Evolutionary conservation across 2,888 invertebrate species (phyloP).

Genomic region (Carabus problematicus): DNA sequence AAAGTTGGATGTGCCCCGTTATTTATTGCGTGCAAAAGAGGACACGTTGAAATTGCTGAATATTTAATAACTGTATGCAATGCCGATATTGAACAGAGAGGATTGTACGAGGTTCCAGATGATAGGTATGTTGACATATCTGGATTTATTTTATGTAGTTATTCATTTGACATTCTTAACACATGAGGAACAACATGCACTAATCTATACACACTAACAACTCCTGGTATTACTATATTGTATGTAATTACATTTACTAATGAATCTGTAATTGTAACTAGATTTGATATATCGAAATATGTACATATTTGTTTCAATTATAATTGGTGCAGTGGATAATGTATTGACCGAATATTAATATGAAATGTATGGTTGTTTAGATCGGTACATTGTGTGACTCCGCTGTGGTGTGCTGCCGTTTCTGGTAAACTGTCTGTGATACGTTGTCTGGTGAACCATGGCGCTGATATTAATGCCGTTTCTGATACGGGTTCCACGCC

Average conservation of each 20-base stretch:
- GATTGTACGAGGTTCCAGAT: constrained; percentile 83
- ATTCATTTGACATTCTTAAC: neutral
- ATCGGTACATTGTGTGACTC: constrained; percentile 82
- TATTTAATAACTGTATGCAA: constrained; percentile 83
- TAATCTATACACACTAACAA: neutral
- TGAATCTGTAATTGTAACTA: neutral
- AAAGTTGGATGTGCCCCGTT: constrained; percentile 83
- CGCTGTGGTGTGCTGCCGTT: constrained; percentile 92
- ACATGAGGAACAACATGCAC: neutral
- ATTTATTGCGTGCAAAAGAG: constrained; percentile 79
- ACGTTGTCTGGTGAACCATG: constrained; percentile 77
- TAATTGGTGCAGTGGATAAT: neutral
- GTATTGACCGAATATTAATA: neutral
- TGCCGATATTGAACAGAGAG: constrained; percentile 86
- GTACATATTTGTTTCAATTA: neutral
- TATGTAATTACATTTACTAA: no score
- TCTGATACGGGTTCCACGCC: constrained; percentile 90
- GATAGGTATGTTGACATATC: constrained; percentile 63
- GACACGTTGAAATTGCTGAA: constrained; percentile 83
- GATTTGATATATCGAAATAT: neutral
- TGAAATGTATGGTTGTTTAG: constrained; percentile 53
- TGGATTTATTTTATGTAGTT: neutral
- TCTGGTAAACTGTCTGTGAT: constrained; percentile 81
- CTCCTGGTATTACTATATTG: neutral
- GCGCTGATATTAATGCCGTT: constrained; percentile 85